Evolutionary conservation across 2,888 invertebrate genomes (phyloP).

Genomic region (Subacronicta megacephala): DNA sequence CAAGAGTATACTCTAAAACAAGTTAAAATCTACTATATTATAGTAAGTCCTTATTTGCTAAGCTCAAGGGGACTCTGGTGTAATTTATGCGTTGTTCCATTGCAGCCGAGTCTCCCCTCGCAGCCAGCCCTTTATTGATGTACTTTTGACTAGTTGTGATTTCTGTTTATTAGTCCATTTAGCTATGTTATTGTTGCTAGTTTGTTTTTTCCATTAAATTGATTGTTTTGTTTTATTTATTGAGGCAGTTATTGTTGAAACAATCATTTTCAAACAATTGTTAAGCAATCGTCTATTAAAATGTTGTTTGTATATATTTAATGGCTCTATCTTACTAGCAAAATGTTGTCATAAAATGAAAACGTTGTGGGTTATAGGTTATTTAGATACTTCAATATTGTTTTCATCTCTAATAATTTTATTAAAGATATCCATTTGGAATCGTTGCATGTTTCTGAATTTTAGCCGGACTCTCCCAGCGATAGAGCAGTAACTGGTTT

Average conservation of each 20-base stretch:
- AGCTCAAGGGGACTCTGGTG: conserved; percentile 59
- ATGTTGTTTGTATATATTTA: conserved; percentile 21
- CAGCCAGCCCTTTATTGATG: conserved; percentile 79
- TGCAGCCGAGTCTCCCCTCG: conserved; percentile 67
- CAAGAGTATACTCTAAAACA: conserved; percentile 34
- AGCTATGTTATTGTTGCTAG: conserved; percentile 71
- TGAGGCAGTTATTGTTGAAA: conserved; percentile 31
- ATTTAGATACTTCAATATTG: too few species aligned
- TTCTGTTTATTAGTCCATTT: conserved; percentile 84
- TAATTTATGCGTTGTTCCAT: conserved; percentile 79
- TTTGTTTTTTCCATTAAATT: conserved; percentile 61
- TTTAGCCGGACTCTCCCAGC: too few species aligned
- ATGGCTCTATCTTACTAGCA: background rate
- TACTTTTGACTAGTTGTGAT: conserved; percentile 86
- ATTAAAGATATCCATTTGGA: too few species aligned
- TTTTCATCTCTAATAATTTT: too few species aligned
- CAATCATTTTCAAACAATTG: too few species aligned
- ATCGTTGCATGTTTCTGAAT: too few species aligned
- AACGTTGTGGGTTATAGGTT: too few species aligned
- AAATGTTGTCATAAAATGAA: too few species aligned
- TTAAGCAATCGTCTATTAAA: conserved; percentile 27
- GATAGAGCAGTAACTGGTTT: too few species aligned
- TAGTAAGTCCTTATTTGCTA: conserved; percentile 46
- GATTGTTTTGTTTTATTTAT: conserved; percentile 52
- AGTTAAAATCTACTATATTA: conserved; percentile 59